These are phyloP conservation scores for Uria aalge DNA, from an alignment of 2,113 vertebrate species.

Conservation along the genomic window DNA sequence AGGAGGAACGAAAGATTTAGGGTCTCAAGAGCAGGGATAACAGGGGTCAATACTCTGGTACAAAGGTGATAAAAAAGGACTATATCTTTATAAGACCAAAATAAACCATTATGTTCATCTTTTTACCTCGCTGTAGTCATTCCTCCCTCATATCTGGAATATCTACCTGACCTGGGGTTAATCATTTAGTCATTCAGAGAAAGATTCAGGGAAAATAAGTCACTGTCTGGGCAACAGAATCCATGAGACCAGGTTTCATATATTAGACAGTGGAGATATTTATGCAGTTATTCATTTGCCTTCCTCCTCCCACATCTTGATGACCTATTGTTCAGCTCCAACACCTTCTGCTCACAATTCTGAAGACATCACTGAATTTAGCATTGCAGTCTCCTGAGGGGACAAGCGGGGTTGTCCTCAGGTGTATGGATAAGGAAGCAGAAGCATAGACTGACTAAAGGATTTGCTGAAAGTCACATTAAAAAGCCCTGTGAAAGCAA, in stretches of 20 bases:
- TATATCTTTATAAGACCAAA: neutral
- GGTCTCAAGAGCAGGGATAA: neutral
- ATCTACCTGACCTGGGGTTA: neutral
- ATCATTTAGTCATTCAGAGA: neutral
- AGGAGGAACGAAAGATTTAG: neutral
- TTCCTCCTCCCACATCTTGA: neutral
- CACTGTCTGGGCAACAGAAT: neutral
- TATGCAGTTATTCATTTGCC: neutral
- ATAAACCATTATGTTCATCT: neutral
- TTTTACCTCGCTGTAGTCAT: neutral
- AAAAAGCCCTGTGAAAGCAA: neutral
- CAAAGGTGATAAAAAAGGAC: neutral
- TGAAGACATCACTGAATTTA: neutral
- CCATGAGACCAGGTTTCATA: neutral
- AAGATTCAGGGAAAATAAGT: neutral
- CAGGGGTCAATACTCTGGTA: neutral
- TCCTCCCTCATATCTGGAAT: neutral
- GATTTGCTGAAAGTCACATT: neutral
- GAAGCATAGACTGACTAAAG: neutral
- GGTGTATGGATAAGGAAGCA: neutral
- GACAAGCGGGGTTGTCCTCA: neutral
- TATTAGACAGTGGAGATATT: neutral
- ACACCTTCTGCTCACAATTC: neutral
- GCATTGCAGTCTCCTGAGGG: neutral
- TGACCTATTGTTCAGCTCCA: neutral